Conservation (phyloP, 2,797 vertebrate species). For the Botia almorhae region DNA sequence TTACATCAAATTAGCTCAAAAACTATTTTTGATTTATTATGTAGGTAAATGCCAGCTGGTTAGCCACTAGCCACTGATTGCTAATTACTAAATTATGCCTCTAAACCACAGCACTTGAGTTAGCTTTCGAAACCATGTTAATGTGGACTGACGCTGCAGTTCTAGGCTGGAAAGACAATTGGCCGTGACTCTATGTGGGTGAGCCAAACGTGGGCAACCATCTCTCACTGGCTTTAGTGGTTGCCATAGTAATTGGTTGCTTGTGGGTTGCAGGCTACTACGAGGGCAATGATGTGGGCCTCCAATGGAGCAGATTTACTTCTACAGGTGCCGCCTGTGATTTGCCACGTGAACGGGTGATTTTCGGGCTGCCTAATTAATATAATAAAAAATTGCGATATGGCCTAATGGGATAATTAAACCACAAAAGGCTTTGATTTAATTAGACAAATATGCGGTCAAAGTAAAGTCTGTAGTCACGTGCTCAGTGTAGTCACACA, state of each 20-base stretch:
- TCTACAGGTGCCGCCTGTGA: background rate
- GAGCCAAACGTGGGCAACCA: conserved; percentile 42
- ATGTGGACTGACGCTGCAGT: conserved; percentile 9
- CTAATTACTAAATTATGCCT: conserved; percentile 27
- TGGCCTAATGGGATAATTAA: background rate
- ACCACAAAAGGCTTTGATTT: background rate
- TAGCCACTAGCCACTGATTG: background rate
- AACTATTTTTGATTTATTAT: no score
- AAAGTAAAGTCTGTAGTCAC: background rate
- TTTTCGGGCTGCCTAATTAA: background rate
- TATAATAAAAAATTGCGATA: background rate
- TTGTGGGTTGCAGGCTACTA: conserved; percentile 38
- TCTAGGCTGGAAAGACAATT: conserved; percentile 22
- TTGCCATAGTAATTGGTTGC: conserved; percentile 44
- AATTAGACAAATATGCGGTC: background rate
- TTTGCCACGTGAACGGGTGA: background rate
- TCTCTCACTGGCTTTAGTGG: conserved; percentile 37
- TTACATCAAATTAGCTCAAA: no score
- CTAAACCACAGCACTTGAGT: conserved; percentile 11
- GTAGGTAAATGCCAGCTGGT: background rate
- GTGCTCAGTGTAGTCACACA: background rate
- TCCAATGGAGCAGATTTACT: conserved; percentile 1
- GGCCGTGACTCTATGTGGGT: conserved; percentile 38
- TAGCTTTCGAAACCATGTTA: conserved; percentile 26
- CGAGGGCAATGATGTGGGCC: conserved; percentile 35